Conservation (phyloP, 1,140 invertebrate genomes). For the Macrobrachium nipponense region DNA sequence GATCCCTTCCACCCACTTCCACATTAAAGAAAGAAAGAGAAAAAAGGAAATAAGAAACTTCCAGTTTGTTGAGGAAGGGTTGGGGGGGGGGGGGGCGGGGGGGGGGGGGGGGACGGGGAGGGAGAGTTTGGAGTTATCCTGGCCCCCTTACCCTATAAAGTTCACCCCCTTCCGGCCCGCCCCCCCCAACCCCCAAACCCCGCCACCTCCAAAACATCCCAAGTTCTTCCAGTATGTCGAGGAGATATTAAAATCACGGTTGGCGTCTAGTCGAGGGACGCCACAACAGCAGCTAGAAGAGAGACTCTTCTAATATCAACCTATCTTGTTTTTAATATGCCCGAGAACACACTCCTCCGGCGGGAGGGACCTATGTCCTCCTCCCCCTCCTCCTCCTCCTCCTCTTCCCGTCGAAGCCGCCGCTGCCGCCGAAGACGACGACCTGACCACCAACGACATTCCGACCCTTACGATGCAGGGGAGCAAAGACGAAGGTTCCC, state of each 20-base stretch:
- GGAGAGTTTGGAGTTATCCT: not conserved
- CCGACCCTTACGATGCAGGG: not conserved
- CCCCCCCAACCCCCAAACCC: not conserved
- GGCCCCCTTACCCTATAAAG: not conserved
- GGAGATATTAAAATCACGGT: slow-evolving; percentile 39
- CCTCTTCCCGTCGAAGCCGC: too few relatives aligned
- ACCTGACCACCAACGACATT: not conserved
- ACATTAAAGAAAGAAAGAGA: too few relatives aligned
- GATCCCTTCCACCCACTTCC: too few relatives aligned
- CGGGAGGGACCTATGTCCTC: too few relatives aligned
- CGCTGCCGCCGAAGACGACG: not conserved
- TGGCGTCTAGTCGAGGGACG: not conserved
- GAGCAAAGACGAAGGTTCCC: not conserved
- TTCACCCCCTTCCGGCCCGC: not conserved
- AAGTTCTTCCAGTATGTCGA: slow-evolving; percentile 4
- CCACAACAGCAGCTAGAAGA: not conserved
- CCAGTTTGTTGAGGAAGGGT: too few relatives aligned
- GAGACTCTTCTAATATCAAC: slow-evolving; percentile 34
- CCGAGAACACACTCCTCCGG: not conserved
- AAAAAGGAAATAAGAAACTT: too few relatives aligned
- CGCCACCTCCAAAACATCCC: not conserved
- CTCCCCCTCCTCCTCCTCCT: too few relatives aligned
- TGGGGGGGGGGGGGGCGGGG: too few relatives aligned
- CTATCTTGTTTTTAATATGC: slow-evolving; percentile 49
- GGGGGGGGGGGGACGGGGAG: too few relatives aligned